A percentile compares a stretch with the other conserved stretches of the same genome.
Evolutionary conservation across 23 tunicate genomes (phyloP).

Genomic region (Botrylloides violaceus): DNA sequence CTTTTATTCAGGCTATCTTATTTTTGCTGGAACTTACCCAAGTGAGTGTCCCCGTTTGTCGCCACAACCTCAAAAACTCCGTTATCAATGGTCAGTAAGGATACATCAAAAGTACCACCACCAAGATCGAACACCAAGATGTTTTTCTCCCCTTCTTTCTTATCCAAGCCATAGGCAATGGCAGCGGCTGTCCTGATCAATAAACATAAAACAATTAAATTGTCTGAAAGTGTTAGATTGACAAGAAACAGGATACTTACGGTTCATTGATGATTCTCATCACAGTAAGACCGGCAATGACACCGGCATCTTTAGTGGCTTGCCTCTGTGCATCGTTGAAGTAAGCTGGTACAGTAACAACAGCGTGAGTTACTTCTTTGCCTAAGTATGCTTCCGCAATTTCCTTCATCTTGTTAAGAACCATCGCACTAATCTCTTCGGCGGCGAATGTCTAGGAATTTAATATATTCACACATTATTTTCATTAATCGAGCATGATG

Average conservation of each 20-base stretch:
- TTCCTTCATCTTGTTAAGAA: conserved; percentile 88
- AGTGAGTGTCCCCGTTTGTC: conserved; percentile 93
- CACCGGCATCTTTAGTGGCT: conserved; percentile 99
- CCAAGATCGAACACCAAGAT: conserved; percentile 98
- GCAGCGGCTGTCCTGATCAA: conserved; percentile 94
- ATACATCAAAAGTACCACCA: conserved; percentile 98
- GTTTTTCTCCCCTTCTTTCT: conserved; percentile 92
- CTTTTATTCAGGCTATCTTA: not conserved
- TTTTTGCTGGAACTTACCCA: conserved; percentile 38
- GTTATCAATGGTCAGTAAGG: conserved; percentile 86
- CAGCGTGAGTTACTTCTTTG: conserved; percentile 90
- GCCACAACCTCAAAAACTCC: conserved; percentile 98
- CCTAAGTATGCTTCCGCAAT: conserved; percentile 97
- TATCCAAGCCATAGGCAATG: conserved; percentile 91
- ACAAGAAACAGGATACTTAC: conserved; percentile 74
- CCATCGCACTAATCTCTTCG: conserved; percentile 99
- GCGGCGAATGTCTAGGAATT: conserved; percentile 67
- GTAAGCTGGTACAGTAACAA: conserved; percentile 97
- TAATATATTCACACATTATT: no score
- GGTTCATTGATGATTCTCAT: conserved; percentile 97
- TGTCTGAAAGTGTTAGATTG: not conserved
- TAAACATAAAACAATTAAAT: no score
- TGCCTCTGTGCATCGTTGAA: conserved; percentile 97
- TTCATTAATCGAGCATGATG: no score
- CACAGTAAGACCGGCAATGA: conserved; percentile 79